phyloP scores from a whole-genome alignment of 2,888 invertebrate genomes.

The Eristalis arbustorum region DNA sequence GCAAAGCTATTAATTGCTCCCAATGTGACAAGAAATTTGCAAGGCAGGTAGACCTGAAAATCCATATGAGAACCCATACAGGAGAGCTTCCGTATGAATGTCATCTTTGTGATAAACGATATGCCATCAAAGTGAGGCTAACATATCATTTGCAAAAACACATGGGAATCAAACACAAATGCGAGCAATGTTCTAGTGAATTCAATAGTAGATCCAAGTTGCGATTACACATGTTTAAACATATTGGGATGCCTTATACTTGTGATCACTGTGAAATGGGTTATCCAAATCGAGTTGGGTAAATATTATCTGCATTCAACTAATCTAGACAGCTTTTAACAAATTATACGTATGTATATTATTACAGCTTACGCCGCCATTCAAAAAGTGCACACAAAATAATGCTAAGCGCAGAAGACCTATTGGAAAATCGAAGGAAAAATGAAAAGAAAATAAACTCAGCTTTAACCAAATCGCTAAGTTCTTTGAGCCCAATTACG shows the following conservation, averaged over 20 bases:
- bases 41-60: slow-evolving; percentile 71
- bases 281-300: slow-evolving; percentile 46
- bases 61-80: slow-evolving; percentile 73
- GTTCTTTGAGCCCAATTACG: background rate
- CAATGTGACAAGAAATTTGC: slow-evolving; percentile 72
- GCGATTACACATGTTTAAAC: slow-evolving; percentile 72
- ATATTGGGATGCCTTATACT: slow-evolving; percentile 73
- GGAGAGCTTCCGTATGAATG: slow-evolving; percentile 73
- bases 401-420: slow-evolving; percentile 32
- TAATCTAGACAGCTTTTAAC: background rate
- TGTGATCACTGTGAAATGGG: slow-evolving; percentile 49
- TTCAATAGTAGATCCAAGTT: slow-evolving; percentile 72
- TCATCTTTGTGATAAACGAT: slow-evolving; percentile 72
- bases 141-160: slow-evolving; percentile 73
- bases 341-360: background rate
- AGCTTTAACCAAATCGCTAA: background rate
- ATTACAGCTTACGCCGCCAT: slow-evolving; percentile 43
- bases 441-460: slow-evolving; percentile 16
- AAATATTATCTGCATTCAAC: background rate
- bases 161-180: slow-evolving; percentile 71
- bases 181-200: slow-evolving; percentile 68
- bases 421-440: slow-evolving; percentile 21
- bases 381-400: slow-evolving; percentile 39
- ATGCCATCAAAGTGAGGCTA: slow-evolving; percentile 72
- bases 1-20: slow-evolving; percentile 69